Base-by-base conservation (phyloP, 2,888 invertebrate genomes). In the Spicauda simplicius region DNA sequence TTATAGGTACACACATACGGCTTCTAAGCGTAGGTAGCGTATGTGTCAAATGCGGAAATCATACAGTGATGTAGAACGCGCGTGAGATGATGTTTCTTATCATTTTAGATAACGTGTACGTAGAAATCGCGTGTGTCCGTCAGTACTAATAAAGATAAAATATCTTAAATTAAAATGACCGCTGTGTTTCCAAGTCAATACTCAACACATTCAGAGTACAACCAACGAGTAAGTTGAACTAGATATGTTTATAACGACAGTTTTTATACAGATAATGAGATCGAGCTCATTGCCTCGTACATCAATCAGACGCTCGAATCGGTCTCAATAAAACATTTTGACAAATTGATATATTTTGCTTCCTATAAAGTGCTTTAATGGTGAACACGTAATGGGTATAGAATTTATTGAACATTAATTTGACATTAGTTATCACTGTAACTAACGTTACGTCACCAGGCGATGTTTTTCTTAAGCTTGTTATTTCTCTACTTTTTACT, bases 31-130 rank as follows among this genome's bases (percentile, higher is more conserved):
- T 37, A 37, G 45, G 5, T 18, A 50, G 50, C 50, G 18, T 50
- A 16, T 50, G 50, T 18, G 2, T 18, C 10, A 10, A 50, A 50
- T 18, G 18, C 16, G 50, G 50, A 50, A 50, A 4, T 50, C 18
- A 18, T 50, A 10, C 6, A 18, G 16, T 50, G 50, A 50, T 50
- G 50, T n/a, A 18, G 10, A 50, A 5, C 16, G 18, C 18, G 16
- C 50, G 14, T 18, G 50, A 18, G 50, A 50, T 50, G 50, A 16
- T 50, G 50, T 11, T 50, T 50, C 18, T 50, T 50, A 50, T 50
- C 50, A 50, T 18, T 50, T 10, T 18, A 50, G 50, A 50, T 50
- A 50, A 50, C 18, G 50, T 50, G 50, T 50, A 50, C 16, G 18
- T 18, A 18, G 10, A 50, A 50, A 50, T 18, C 50, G 50, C 50